Percentiles rank a stretch among this genome's conserved stretches.
Evolutionary conservation across 2,888 invertebrate species (phyloP).

Genomic region (Fragum whitleyi): DNA sequence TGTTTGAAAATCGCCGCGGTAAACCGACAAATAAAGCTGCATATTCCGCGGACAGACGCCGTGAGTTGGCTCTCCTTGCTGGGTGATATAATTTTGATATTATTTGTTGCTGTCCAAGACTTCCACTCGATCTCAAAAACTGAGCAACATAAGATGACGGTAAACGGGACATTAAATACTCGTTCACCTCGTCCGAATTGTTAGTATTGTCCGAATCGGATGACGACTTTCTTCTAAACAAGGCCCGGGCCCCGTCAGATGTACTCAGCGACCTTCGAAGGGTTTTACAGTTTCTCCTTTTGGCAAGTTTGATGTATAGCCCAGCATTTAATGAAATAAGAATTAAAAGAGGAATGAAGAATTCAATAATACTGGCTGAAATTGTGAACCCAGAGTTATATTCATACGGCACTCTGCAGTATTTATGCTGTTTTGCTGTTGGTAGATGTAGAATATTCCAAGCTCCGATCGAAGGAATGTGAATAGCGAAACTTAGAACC

Average conservation of each 20-base stretch:
- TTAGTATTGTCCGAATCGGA: slow-evolving; percentile 64
- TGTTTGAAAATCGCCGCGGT: slow-evolving; percentile 38
- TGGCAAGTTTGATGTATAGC: slow-evolving; percentile 76
- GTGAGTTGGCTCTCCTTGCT: slow-evolving; percentile 29
- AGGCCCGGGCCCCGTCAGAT: slow-evolving; percentile 71
- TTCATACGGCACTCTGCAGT: slow-evolving; percentile 67
- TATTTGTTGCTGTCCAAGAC: slow-evolving; percentile 1
- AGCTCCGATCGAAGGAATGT: slow-evolving; percentile 71
- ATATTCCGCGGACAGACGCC: slow-evolving; percentile 43
- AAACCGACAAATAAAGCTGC: slow-evolving; percentile 35
- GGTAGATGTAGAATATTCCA: slow-evolving; percentile 66
- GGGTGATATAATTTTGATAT: slow-evolving; percentile 11
- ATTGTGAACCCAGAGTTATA: slow-evolving; percentile 67
- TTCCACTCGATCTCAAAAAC: slow-evolving; percentile 5
- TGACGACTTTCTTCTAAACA: slow-evolving; percentile 71
- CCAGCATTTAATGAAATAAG: slow-evolving; percentile 75
- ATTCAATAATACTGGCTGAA: slow-evolving; percentile 68
- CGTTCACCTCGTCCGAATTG: slow-evolving; percentile 36
- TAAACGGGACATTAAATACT: slow-evolving; percentile 25
- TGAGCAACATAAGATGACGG: slow-evolving; percentile 29
- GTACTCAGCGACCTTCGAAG: slow-evolving; percentile 78
- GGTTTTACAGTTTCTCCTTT: slow-evolving; percentile 75
- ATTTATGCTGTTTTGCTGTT: slow-evolving; percentile 33
- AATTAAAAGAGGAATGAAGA: slow-evolving; percentile 72
- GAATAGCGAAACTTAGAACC: slow-evolving; percentile 72